Base-by-base conservation (phyloP, 2,888 invertebrate genomes). In the Agrenia bidenticulata region DNA sequence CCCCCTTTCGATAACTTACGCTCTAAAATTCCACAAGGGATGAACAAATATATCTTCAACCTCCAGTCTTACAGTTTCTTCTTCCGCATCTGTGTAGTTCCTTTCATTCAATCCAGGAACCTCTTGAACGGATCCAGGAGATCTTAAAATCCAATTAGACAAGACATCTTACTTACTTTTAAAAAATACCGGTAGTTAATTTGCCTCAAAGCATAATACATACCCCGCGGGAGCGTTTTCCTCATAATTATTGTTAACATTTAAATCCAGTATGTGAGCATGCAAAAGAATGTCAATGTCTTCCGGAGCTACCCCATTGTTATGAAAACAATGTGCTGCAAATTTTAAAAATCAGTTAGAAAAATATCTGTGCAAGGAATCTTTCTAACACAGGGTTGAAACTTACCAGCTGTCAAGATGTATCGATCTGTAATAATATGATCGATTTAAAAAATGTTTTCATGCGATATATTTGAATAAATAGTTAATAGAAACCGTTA, bases 241-340 rank as follows among this genome's bases (percentile, higher is more conserved):
- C 27, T 45, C 19, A 27, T 24, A 58, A 2, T 58, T 21, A 27
- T 13, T 7, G 45, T 59, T 60, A 42, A 45, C 13, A 15, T 45
- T 45, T 45, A 45, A 45, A 45, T 66, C 66, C 15, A 66, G 21
- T 0, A 58, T 26, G 21, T 66, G 66, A 13, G 62, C 66, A 49
- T 62, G 66, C 0, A 53, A 21, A 1, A 62, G 2, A 15, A 66
- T 19, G 37, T 66, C 62, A 4, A 58, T 45, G 7, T 61, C 49
- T 5, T 62, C 49, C 11, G 59, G 53, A 1, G 2, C 4, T 5
- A 39, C 37, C 13, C 23, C n/a, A 4, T 37, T 17, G 23, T 41
- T 32, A 2, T 15, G 11, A 19, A 61, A 61, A 13, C 65, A 65
- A 51, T 65, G 61, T 0, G 49, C 64, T 45, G n/a, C 7, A 15